Conservation (phyloP, 2,113 vertebrate genomes). For the Leiothrix lutea region DNA sequence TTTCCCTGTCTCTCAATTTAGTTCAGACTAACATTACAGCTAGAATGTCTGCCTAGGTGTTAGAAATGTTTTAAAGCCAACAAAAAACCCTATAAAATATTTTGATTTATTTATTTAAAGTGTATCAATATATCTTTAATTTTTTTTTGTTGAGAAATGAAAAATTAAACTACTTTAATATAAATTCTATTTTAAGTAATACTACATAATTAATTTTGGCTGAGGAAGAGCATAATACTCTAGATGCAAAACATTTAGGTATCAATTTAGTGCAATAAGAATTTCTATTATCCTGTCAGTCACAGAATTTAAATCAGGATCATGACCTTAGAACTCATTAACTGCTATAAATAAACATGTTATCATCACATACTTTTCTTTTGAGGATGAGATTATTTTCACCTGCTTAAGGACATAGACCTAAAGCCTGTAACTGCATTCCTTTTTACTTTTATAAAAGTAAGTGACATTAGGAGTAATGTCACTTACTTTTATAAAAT, state of each 20-base stretch:
- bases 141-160: neutral
- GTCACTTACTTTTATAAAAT: neutral
- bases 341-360: neutral
- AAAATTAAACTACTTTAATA: neutral
- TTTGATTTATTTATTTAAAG: neutral
- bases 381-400: neutral
- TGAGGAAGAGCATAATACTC: neutral
- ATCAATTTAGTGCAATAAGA: neutral
- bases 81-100: neutral
- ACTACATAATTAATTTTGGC: neutral
- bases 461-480: neutral
- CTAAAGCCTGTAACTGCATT: neutral
- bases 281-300: neutral
- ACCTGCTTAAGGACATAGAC: neutral
- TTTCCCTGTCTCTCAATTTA: neutral
- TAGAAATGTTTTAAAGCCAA: neutral
- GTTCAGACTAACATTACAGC: neutral
- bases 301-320: neutral
- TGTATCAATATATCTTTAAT: neutral
- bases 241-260: neutral
- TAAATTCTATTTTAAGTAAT: neutral
- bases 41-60: neutral
- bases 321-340: neutral
- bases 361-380: neutral
- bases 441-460: neutral